phyloP scores from a whole-genome alignment of 2,113 vertebrate species.

The Apteryx mantelli region DNA sequence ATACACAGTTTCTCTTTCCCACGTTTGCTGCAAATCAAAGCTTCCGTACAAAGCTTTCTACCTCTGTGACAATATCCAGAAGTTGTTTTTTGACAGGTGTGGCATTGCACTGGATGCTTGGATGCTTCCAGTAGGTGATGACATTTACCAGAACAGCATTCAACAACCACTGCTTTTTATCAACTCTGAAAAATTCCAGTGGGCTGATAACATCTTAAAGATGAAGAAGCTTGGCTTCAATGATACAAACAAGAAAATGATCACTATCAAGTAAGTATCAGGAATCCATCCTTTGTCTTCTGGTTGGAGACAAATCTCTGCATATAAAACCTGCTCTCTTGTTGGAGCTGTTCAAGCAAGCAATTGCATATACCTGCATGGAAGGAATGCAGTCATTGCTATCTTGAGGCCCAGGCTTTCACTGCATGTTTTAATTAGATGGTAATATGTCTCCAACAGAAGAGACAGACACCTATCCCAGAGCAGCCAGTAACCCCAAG shows the following conservation, averaged over 20 bases:
- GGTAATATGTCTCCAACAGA: not conserved
- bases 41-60: not conserved
- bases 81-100: conserved; percentile 78
- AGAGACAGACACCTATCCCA: not conserved
- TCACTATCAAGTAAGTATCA: conserved; percentile 88
- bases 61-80: not conserved
- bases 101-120: conserved; percentile 91
- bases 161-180: conserved; percentile 94
- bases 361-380: not conserved
- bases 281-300: not conserved
- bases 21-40: not conserved
- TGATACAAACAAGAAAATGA: conserved; percentile 90
- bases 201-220: conserved; percentile 82
- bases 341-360: not conserved
- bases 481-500: not conserved
- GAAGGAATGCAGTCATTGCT: not conserved
- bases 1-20: not conserved
- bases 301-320: not conserved
- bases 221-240: conserved; percentile 84
- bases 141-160: conserved; percentile 78
- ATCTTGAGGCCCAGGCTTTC: not conserved
- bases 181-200: conserved; percentile 94
- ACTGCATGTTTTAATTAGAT: not conserved
- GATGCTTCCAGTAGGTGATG: conserved; percentile 90
- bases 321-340: not conserved